A percentile compares a stretch with the other conserved stretches of the same genome.
phyloP scores from a whole-genome alignment of 2,113 vertebrate genomes.

The Callospermophilus lateralis region DNA sequence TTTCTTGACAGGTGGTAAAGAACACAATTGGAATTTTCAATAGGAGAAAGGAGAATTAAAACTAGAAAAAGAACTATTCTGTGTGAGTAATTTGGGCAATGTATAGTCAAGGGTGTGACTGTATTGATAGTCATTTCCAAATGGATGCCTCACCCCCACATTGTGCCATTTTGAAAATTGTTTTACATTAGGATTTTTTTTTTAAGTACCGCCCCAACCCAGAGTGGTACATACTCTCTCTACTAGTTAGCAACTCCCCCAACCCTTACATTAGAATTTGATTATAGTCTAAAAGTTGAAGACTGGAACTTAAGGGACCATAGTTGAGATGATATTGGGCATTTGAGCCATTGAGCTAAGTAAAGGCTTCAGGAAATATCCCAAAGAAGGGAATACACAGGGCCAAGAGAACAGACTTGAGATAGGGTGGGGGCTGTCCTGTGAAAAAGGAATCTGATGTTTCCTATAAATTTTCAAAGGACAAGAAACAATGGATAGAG shows the following conservation, averaged over 20 bases:
- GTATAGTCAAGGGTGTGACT: neutral
- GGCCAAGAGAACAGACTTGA: neutral
- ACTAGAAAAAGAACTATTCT: neutral
- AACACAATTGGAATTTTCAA: neutral
- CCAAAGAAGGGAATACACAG: neutral
- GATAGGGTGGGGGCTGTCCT: neutral
- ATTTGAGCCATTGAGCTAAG: neutral
- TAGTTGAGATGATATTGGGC: neutral
- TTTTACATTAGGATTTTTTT: neutral
- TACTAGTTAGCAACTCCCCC: neutral
- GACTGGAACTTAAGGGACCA: neutral
- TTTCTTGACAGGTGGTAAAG: neutral
- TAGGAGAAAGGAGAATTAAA: constrained; percentile 6
- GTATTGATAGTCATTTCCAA: neutral
- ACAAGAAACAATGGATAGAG: no score
- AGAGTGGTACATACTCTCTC: no score
- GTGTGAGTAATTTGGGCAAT: neutral
- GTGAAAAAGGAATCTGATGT: neutral
- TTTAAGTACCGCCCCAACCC: neutral
- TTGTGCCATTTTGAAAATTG: neutral
- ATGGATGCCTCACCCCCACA: no score
- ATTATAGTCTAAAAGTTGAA: neutral
- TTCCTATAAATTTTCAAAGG: neutral
- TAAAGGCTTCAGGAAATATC: neutral
- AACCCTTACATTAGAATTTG: neutral